These are phyloP conservation scores for Columba livia DNA, from an alignment of 2,113 vertebrate species.

Conservation along the genomic window DNA sequence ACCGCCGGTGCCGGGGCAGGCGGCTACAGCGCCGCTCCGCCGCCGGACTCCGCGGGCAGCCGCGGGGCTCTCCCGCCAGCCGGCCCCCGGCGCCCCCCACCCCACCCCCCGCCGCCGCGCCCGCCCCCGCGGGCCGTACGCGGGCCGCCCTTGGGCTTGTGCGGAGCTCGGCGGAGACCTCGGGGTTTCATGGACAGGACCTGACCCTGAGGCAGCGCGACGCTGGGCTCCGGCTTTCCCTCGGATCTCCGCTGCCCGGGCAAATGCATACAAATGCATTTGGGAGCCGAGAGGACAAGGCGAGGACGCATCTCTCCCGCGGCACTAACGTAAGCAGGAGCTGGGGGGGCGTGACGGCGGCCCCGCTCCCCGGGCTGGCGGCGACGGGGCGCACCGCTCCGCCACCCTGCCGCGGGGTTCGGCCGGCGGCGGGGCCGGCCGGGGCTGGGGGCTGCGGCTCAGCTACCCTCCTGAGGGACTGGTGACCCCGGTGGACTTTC, in stretches of 20 bases:
- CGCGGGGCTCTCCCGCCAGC: too few relatives aligned
- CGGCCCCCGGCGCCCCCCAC: neutral
- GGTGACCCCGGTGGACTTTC: neutral
- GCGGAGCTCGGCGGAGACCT: neutral
- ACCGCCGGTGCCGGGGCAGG: too few relatives aligned
- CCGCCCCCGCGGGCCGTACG: neutral
- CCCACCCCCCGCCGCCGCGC: neutral
- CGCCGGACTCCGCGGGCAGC: too few relatives aligned
- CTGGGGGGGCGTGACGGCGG: neutral
- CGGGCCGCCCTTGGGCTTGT: slow-evolving; percentile 8
- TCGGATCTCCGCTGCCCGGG: slow-evolving; percentile 90
- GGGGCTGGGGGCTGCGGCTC: neutral
- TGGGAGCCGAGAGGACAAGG: slow-evolving; percentile 97
- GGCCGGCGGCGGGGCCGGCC: neutral
- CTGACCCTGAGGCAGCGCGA: slow-evolving; percentile 60
- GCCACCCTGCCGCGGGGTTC: neutral
- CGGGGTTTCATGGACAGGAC: slow-evolving; percentile 64
- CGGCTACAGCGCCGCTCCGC: too few relatives aligned
- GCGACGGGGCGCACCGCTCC: neutral
- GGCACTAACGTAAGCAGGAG: slow-evolving; percentile 86
- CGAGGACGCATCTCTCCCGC: slow-evolving; percentile 90
- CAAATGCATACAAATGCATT: slow-evolving; percentile 99
- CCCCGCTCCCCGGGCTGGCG: neutral
- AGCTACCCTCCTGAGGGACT: neutral
- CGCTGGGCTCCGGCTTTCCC: slow-evolving; percentile 85